phyloP scores from a whole-genome alignment of 2,888 invertebrate genomes.

The Ornithoptera alexandrae region DNA sequence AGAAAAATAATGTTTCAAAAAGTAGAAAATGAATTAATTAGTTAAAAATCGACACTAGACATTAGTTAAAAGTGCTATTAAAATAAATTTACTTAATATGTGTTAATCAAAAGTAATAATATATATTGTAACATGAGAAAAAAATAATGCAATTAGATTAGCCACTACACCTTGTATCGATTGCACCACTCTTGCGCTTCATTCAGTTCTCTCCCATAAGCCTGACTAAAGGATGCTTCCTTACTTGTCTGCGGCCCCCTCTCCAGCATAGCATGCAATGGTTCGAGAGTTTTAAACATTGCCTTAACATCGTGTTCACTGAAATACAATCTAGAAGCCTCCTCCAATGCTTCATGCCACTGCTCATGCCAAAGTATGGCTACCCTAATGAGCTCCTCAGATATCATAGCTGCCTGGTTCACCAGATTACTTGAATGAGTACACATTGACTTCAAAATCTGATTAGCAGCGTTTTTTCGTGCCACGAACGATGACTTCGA shows the following conservation, averaged over 20 bases:
- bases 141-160: not conserved
- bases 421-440: constrained; percentile 96
- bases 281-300: constrained; percentile 97
- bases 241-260: constrained; percentile 97
- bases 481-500: constrained; percentile 94
- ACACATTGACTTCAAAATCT: constrained; percentile 96
- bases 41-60: no score
- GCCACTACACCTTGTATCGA: constrained; percentile 83
- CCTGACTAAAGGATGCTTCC: constrained; percentile 97
- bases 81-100: no score
- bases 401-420: constrained; percentile 96
- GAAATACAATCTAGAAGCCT: constrained; percentile 95
- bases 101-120: no score
- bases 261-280: constrained; percentile 95
- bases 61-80: no score
- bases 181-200: constrained; percentile 98
- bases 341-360: constrained; percentile 99
- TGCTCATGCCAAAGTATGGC: constrained; percentile 99
- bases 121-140: not conserved
- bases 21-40: no score
- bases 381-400: constrained; percentile 97
- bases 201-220: constrained; percentile 95
- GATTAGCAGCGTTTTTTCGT: constrained; percentile 94
- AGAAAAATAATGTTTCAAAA: no score
- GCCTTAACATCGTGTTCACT: constrained; percentile 97